Percentiles rank a stretch among this genome's conserved stretches.
phyloP scores from a whole-genome alignment of 2,113 vertebrate species.

The Brachirus orientalis region DNA sequence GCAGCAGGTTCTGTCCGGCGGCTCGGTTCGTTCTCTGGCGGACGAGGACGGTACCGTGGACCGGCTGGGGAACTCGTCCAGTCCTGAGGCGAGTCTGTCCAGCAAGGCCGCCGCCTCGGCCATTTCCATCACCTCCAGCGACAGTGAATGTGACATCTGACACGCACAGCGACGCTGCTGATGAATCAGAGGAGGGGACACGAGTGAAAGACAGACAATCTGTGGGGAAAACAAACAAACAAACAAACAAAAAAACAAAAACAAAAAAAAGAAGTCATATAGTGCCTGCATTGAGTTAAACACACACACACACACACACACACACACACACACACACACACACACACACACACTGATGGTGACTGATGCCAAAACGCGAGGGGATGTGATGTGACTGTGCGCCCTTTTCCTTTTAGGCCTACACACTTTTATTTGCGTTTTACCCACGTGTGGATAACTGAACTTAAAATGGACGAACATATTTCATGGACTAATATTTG shows the following conservation, averaged over 20 bases:
- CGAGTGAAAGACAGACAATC: constrained; percentile 83
- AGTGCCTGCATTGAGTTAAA: constrained; percentile 79
- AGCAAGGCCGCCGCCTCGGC: constrained; percentile 97
- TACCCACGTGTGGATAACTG: constrained; percentile 69
- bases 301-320: constrained; percentile 26
- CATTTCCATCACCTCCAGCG: constrained; percentile 99
- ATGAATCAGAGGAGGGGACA: constrained; percentile 60
- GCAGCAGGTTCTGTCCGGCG: constrained; percentile 94
- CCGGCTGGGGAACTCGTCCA: constrained; percentile 88
- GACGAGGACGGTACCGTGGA: constrained; percentile 90
- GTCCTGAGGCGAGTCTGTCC: constrained; percentile 94
- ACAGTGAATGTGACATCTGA: constrained; percentile 98
- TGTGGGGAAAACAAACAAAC: too few species aligned
- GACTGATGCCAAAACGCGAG: constrained; percentile 73
- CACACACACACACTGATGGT: constrained; percentile 27
- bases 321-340: constrained; percentile 25
- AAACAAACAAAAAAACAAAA: too few species aligned
- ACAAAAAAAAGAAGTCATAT: constrained; percentile 76
- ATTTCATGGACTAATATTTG: constrained; percentile 66
- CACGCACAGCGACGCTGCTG: constrained; percentile 29
- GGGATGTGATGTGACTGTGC: constrained; percentile 70
- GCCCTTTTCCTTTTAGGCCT: constrained; percentile 69
- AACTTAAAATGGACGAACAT: constrained; percentile 67
- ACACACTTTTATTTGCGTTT: constrained; percentile 63
- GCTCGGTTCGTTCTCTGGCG: constrained; percentile 88